Conservation (phyloP, 1,140 invertebrate species). For the Drosophila kanapiae region DNA sequence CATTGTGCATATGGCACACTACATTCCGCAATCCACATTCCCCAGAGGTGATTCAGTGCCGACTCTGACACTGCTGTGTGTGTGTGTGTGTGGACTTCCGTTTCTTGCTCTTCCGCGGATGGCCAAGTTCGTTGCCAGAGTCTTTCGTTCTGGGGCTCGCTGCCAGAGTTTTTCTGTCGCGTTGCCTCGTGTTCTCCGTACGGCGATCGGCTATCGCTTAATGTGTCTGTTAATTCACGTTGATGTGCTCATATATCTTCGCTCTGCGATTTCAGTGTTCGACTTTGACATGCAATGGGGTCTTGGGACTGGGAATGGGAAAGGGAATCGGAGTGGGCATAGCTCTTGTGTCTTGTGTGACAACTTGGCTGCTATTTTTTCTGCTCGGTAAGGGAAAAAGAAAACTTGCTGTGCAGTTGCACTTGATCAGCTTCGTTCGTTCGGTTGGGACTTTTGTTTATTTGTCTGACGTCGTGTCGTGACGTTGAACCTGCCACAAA, state of each 20-base stretch:
- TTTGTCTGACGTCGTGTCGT: slow-evolving; percentile 43
- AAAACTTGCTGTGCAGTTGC: slow-evolving; percentile 30
- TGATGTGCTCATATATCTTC: slow-evolving; percentile 80
- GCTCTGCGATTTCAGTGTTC: slow-evolving; percentile 69
- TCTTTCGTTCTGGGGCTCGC: slow-evolving; percentile 65
- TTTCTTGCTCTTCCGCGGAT: slow-evolving; percentile 30
- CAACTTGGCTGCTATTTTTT: slow-evolving; percentile 12
- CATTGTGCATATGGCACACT: slow-evolving; percentile 42
- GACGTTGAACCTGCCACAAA: slow-evolving; percentile 68
- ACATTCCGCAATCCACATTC: slow-evolving; percentile 35
- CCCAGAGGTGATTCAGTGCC: slow-evolving; percentile 57
- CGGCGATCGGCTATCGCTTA: slow-evolving; percentile 75
- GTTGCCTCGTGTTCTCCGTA: slow-evolving; percentile 57
- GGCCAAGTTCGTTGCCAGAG: slow-evolving; percentile 47
- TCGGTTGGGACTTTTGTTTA: slow-evolving; percentile 43
- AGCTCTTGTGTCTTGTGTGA: slow-evolving; percentile 21
- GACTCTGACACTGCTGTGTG: slow-evolving; percentile 10
- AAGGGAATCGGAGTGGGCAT: slow-evolving; percentile 11
- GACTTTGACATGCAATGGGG: slow-evolving; percentile 60
- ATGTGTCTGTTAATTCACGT: slow-evolving; percentile 80
- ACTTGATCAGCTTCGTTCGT: slow-evolving; percentile 47
- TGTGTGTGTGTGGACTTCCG: slow-evolving; percentile 42
- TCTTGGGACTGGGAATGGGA: not conserved
- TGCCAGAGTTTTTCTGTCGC: slow-evolving; percentile 63
- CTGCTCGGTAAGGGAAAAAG: not conserved